Percentiles rank a stretch among this genome's conserved stretches.
Evolutionary conservation across 2,113 vertebrate species (phyloP).

Genomic region (Puntigrus tetrazona): DNA sequence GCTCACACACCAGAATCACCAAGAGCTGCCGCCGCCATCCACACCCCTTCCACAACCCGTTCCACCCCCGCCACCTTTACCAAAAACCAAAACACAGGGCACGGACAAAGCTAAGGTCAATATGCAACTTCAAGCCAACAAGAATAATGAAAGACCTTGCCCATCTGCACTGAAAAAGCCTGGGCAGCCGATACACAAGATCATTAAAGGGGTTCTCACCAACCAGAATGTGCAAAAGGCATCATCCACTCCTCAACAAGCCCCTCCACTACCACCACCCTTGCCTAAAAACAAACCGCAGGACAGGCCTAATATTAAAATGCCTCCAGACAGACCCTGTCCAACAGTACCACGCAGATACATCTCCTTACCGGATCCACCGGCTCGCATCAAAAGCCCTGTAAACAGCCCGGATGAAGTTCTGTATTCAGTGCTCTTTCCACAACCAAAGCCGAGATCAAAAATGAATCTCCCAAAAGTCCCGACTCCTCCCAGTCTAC

Average conservation of each 20-base stretch:
- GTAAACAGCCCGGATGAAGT: not conserved
- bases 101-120: not conserved
- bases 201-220: not conserved
- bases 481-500: not conserved
- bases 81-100: not conserved
- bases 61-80: not conserved
- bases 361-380: slow-evolving; percentile 30
- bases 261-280: not conserved
- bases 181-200: not conserved
- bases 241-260: not conserved
- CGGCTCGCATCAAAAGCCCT: not conserved
- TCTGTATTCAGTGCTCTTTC: slow-evolving; percentile 27
- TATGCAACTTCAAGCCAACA: not conserved
- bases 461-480: not conserved
- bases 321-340: not conserved
- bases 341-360: slow-evolving; percentile 23
- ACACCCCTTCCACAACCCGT: not conserved
- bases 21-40: slow-evolving; percentile 5
- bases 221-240: not conserved
- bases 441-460: slow-evolving; percentile 27
- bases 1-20: slow-evolving; percentile 64
- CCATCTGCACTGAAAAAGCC: not conserved
- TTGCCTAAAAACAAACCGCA: not conserved
- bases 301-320: not conserved
- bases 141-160: not conserved